phyloP scores from a whole-genome alignment of 2,888 invertebrate species.

The Clanis bilineata region DNA sequence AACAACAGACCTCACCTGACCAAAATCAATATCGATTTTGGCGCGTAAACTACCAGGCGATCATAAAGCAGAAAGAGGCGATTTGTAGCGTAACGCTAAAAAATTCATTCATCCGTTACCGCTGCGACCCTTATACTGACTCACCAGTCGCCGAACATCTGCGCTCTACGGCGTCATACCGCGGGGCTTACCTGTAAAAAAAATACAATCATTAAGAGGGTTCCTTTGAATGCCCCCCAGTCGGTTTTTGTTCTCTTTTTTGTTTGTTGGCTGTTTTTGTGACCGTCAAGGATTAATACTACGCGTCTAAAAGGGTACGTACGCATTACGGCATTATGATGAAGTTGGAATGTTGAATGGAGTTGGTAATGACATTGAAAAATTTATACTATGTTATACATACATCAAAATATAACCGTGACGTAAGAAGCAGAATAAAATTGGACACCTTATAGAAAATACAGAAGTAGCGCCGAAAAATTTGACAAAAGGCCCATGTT shows the following conservation, averaged over 20 bases:
- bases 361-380: neutral
- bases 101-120: conserved; percentile 21
- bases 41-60: conserved; percentile 15
- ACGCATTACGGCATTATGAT: neutral
- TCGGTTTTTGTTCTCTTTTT: conserved; percentile 1
- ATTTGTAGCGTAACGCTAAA: conserved; percentile 18
- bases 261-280: conserved; percentile 1
- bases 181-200: conserved; percentile 36
- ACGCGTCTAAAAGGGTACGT: conserved; percentile 10
- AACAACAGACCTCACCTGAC: neutral
- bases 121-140: conserved; percentile 26
- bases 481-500: no score
- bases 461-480: no score
- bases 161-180: conserved; percentile 6
- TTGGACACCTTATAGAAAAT: no score
- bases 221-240: conserved; percentile 14
- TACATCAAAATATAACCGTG: neutral
- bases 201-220: conserved; percentile 26
- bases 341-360: neutral
- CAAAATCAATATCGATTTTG: neutral
- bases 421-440: neutral
- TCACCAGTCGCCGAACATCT: conserved; percentile 34
- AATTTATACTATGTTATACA: neutral
- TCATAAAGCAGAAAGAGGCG: conserved; percentile 8
- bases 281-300: conserved; percentile 2